A percentile compares a stretch with the other conserved stretches of the same genome.
Conservation (phyloP, 2,888 invertebrate species). For the Chirona hameri region DNA sequence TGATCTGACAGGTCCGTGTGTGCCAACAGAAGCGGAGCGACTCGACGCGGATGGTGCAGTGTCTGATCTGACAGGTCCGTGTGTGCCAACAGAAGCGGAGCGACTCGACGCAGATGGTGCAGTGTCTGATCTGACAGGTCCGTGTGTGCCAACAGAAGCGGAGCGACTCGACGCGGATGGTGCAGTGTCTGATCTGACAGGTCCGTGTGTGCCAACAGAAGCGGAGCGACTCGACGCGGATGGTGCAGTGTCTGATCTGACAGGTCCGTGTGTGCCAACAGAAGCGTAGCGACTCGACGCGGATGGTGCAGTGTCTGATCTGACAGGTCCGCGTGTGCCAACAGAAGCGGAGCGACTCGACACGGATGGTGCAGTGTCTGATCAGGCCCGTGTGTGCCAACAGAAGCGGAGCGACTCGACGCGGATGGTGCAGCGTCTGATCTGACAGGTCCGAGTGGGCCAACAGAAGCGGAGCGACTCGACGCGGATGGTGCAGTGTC, state of each 20-base stretch:
- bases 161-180: background rate
- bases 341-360: background rate
- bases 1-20: no score
- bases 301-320: background rate
- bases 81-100: background rate
- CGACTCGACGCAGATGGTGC: background rate
- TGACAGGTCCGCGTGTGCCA: no score
- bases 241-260: background rate
- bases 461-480: background rate
- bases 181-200: background rate
- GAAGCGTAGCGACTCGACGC: background rate
- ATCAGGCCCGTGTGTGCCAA: no score
- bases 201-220: background rate
- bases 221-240: background rate
- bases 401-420: background rate
- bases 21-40: constrained; percentile 3
- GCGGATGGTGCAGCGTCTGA: background rate
- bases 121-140: background rate
- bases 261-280: background rate
- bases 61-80: background rate
- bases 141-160: background rate
- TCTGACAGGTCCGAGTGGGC: no score
- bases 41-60: background rate
- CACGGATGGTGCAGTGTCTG: background rate
- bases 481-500: background rate